Base-by-base conservation (phyloP, 2,888 invertebrate species). In the Protonemura montana region DNA sequence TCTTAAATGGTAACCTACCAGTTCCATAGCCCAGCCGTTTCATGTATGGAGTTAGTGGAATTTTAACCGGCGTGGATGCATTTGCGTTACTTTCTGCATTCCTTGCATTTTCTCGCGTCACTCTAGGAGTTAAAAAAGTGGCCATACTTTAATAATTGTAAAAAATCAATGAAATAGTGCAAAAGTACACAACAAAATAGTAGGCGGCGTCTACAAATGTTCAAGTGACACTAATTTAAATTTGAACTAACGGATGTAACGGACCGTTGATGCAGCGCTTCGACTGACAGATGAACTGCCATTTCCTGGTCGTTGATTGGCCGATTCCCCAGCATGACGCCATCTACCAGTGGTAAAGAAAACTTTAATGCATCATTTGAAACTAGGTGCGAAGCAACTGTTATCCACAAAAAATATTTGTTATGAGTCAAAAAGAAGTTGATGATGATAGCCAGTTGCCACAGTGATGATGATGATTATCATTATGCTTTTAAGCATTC, bases 11-110 rank as follows among this genome's bases (percentile, higher is more conserved):
- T 89, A 90, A 95, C 95, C 96, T 89, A 95, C 95, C 96, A 89
- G 96, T 96, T 84, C 96, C 96, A 91, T 94, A 95, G 87, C 96
- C 96, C 86, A 96, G 93, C 89, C 94, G 93, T 89, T 94, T 93
- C 88, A 96, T 91, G 90, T 94, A 94, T 0, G 96, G 96, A 0
- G 96, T 95, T 16, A 95, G 93, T 7, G 96, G 96, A 89, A 96
- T 95, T 88, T 27, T 84, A 59, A 84, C 28, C 2, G 84, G 84
- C 0, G 84, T 84, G 27, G n/a, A 3, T 6, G 28, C 3, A 25
- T 25, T 78, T 27, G 6, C 28, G 26, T n/a, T n/a, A 78, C 1
- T 78, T 13, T 10, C n/a, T 28, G 78, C n/a, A 21, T 5, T 78
- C 78, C 27, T 78, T 25, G 27, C 3, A 16, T 2, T 26, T 25